Evolutionary conservation across 2,113 vertebrate species (phyloP).

Genomic region (Plecotus auritus): DNA sequence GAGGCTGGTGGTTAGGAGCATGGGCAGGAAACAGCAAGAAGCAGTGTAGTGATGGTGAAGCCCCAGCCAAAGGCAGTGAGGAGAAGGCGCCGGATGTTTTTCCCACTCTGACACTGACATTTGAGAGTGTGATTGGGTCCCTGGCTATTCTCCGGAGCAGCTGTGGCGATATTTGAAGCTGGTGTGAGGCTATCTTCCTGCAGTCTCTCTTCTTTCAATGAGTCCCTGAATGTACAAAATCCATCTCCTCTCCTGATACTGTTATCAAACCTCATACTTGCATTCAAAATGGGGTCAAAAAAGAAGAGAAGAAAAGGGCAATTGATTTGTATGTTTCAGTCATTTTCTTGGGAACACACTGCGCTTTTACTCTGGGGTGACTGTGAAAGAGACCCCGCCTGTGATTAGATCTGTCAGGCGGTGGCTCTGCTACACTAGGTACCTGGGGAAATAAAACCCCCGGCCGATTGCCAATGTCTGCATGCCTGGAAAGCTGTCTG

Average conservation of each 20-base stretch:
- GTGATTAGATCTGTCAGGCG: slow-evolving; percentile 73
- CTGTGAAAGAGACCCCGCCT: slow-evolving; percentile 64
- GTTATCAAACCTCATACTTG: slow-evolving; percentile 69
- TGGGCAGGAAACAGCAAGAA: not conserved
- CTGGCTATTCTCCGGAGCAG: slow-evolving; percentile 29
- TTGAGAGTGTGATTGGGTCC: slow-evolving; percentile 43
- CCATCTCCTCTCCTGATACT: slow-evolving; percentile 54
- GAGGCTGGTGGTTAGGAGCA: not conserved
- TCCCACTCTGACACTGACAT: slow-evolving; percentile 36
- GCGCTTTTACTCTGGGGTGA: slow-evolving; percentile 74
- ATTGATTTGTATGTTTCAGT: slow-evolving; percentile 75
- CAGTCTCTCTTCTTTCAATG: slow-evolving; percentile 63
- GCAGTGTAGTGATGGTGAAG: not conserved
- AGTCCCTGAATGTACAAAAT: slow-evolving; percentile 55
- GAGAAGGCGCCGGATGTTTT: not conserved
- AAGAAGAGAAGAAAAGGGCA: slow-evolving; percentile 72
- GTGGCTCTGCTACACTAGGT: slow-evolving; percentile 56
- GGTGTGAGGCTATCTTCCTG: slow-evolving; percentile 23
- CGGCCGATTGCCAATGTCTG: slow-evolving; percentile 52
- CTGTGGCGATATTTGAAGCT: slow-evolving; percentile 52
- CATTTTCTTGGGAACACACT: slow-evolving; percentile 72
- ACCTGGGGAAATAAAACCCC: slow-evolving; percentile 71
- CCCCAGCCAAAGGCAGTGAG: not conserved
- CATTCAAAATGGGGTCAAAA: slow-evolving; percentile 72
- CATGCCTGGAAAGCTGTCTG: slow-evolving; percentile 45